Conservation (phyloP, 2,797 vertebrate species). For the Oreonectes daqikongensis region DNA sequence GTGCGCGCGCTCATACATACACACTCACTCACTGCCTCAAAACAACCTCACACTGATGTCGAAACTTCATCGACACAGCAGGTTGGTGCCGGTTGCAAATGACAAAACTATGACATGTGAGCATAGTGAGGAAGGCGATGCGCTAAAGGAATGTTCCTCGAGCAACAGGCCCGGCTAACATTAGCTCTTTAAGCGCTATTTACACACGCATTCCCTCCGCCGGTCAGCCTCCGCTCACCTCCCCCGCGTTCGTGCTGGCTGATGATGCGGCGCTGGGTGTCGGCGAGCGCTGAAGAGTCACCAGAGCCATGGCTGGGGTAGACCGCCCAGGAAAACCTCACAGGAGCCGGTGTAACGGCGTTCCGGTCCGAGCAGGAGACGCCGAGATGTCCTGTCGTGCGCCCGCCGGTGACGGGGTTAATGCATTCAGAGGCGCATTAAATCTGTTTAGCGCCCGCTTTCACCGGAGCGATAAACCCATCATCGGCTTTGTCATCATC, state of each 20-base stretch:
- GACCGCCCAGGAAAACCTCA: slow-evolving; percentile 49
- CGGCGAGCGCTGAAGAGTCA: slow-evolving; percentile 94
- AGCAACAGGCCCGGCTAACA: slow-evolving; percentile 29
- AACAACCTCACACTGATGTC: slow-evolving; percentile 15
- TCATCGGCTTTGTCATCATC: slow-evolving; percentile 56
- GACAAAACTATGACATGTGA: neutral
- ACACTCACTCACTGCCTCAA: neutral
- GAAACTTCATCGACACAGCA: slow-evolving; percentile 32
- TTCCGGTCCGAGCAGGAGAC: slow-evolving; percentile 61
- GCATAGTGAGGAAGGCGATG: neutral
- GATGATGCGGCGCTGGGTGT: slow-evolving; percentile 93
- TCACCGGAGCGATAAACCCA: slow-evolving; percentile 53
- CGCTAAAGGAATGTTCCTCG: neutral
- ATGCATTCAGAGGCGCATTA: slow-evolving; percentile 69
- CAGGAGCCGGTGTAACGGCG: slow-evolving; percentile 32
- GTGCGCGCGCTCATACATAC: neutral
- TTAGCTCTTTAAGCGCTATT: slow-evolving; percentile 13
- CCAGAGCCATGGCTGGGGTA: slow-evolving; percentile 84
- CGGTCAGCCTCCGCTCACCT: slow-evolving; percentile 77
- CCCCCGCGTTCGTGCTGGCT: slow-evolving; percentile 86
- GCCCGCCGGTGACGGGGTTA: slow-evolving; percentile 35
- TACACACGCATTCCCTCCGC: slow-evolving; percentile 32
- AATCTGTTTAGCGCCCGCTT: slow-evolving; percentile 60
- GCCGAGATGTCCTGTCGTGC: slow-evolving; percentile 66
- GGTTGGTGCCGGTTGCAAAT: slow-evolving; percentile 2